Percentiles rank a stretch among this genome's conserved stretches.
Conservation (phyloP, 2,888 invertebrate genomes). For the Eugnorisma glareosa region DNA sequence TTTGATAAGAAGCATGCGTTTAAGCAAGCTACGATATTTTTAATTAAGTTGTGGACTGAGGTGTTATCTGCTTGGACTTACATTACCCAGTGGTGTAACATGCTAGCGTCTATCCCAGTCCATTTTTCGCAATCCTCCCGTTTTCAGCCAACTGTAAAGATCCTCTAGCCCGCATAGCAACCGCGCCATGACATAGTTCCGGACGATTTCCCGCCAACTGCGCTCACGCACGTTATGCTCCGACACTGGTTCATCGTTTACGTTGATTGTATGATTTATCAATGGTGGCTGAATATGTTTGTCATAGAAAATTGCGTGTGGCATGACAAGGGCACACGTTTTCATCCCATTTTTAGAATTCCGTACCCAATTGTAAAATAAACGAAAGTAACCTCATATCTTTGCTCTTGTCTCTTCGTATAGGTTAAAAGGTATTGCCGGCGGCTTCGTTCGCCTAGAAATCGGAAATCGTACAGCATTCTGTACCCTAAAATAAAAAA, state of each 20-base stretch:
- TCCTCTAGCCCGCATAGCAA: slow-evolving; percentile 63
- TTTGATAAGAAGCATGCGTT: background rate
- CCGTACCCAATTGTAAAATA: background rate
- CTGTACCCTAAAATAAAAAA: too few species aligned
- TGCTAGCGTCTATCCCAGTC: background rate
- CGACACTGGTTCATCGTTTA: slow-evolving; percentile 48
- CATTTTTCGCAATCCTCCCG: background rate
- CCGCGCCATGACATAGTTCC: slow-evolving; percentile 77
- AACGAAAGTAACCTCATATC: background rate
- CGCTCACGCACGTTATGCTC: slow-evolving; percentile 41
- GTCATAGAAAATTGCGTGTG: slow-evolving; percentile 19
- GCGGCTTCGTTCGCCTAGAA: background rate
- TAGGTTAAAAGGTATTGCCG: background rate
- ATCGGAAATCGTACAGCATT: too few species aligned
- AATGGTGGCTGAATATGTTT: slow-evolving; percentile 29
- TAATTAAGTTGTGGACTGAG: background rate
- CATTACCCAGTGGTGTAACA: background rate
- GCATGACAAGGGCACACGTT: slow-evolving; percentile 6
- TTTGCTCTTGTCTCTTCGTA: background rate
- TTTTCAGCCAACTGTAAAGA: slow-evolving; percentile 57
- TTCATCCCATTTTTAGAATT: background rate
- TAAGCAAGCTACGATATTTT: background rate
- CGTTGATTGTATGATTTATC: slow-evolving; percentile 48
- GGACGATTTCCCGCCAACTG: slow-evolving; percentile 63
- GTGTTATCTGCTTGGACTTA: background rate